A percentile compares a stretch with the other conserved stretches of the same genome.
phyloP scores from a whole-genome alignment of 2,888 invertebrate species.

The Synanthedon formicaeformis region DNA sequence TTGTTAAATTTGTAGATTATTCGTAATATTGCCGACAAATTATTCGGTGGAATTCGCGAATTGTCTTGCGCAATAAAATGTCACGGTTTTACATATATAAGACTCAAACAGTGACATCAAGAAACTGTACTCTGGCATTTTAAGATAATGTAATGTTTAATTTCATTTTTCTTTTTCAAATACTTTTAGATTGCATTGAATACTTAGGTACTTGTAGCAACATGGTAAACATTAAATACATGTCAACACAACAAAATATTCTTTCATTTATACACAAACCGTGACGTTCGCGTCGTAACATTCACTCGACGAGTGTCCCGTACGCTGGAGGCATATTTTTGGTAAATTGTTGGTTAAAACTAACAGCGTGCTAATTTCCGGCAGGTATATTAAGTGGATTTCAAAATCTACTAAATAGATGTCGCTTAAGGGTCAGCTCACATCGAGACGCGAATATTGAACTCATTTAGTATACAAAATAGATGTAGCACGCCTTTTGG shows the following conservation, averaged over 20 bases:
- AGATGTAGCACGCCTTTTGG: too few relatives aligned
- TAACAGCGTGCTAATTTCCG: too few relatives aligned
- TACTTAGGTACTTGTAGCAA: constrained; percentile 58
- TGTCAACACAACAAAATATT: constrained; percentile 64
- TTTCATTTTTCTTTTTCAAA: constrained; percentile 24
- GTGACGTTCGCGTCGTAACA: not conserved
- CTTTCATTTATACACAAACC: constrained; percentile 54
- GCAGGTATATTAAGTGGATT: too few relatives aligned
- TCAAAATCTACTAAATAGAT: too few relatives aligned
- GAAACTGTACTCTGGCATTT: constrained; percentile 47
- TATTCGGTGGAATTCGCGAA: too few relatives aligned
- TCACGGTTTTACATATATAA: constrained; percentile 12
- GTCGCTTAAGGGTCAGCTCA: too few relatives aligned
- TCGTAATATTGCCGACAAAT: constrained; percentile 1
- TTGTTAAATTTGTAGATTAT: constrained; percentile 2
- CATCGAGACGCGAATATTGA: not conserved
- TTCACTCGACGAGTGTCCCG: not conserved
- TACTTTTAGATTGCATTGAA: constrained; percentile 39
- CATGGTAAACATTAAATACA: constrained; percentile 68
- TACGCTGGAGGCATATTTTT: not conserved
- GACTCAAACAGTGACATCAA: constrained; percentile 21
- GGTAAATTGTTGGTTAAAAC: too few relatives aligned
- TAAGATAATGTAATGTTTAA: constrained; percentile 26
- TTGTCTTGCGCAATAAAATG: too few relatives aligned
- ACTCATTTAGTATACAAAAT: not conserved